phyloP scores from a whole-genome alignment of 2,888 invertebrate species.

The Monochamus alternatus region DNA sequence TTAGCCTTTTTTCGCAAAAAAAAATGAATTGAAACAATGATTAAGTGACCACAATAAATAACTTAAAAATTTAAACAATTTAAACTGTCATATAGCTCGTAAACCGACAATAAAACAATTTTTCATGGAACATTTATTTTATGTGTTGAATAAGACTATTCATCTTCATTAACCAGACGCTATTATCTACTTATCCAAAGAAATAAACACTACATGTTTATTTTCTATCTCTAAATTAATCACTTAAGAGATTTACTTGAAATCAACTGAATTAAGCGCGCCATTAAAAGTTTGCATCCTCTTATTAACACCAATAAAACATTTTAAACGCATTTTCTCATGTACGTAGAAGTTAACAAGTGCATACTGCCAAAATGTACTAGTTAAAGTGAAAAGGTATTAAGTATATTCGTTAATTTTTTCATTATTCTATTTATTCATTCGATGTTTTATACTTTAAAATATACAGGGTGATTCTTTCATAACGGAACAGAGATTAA shows the following conservation, averaged over 20 bases:
- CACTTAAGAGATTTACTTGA: conserved; percentile 50
- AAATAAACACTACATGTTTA: conserved; percentile 28
- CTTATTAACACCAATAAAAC: conserved; percentile 49
- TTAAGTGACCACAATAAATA: not conserved
- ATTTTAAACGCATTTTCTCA: conserved; percentile 32
- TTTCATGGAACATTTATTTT: conserved; percentile 16
- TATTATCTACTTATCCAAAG: conserved; percentile 26
- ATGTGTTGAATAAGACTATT: conserved; percentile 20
- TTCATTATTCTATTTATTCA: no score
- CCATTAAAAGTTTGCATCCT: conserved; percentile 42
- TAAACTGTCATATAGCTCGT: not conserved
- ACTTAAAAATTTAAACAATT: not conserved
- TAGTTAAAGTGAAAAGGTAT: no score
- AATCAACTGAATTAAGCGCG: conserved; percentile 46
- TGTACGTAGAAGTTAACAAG: conserved; percentile 13
- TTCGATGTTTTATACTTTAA: no score
- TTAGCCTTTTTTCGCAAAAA: no score
- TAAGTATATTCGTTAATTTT: no score
- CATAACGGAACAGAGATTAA: no score
- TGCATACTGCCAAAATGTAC: no score
- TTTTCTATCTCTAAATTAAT: conserved; percentile 42
- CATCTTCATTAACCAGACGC: conserved; percentile 15
- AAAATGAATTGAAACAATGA: no score
- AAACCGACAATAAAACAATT: not conserved
- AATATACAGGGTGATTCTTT: no score